Conservation (phyloP, 2,797 vertebrate genomes). For the Setipinna tenuifilis region DNA sequence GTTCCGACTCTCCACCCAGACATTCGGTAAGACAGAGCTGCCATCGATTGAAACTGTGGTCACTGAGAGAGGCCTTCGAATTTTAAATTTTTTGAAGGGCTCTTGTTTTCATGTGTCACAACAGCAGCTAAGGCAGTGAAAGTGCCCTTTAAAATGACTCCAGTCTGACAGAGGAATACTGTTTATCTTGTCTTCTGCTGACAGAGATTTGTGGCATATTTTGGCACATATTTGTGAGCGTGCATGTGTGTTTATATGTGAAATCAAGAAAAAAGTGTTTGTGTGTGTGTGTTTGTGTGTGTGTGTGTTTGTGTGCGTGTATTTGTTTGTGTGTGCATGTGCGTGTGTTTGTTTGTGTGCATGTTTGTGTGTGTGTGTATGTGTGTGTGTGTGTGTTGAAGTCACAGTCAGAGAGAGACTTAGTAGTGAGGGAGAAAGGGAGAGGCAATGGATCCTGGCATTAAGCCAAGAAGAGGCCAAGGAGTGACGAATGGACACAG, state of each 20-base stretch:
- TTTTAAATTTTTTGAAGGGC: neutral
- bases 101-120: neutral
- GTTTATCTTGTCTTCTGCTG: neutral
- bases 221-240: neutral
- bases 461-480: neutral
- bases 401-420: neutral
- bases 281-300: constrained; percentile 31
- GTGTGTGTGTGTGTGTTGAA: constrained; percentile 29
- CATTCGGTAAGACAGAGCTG: constrained; percentile 66
- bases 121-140: neutral
- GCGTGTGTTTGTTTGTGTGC: constrained; percentile 15
- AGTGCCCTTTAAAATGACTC: neutral
- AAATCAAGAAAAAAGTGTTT: neutral
- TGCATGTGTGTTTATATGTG: constrained; percentile 3
- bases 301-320: constrained; percentile 5
- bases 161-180: neutral
- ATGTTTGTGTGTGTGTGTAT: constrained; percentile 5
- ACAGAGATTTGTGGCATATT: neutral
- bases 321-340: constrained; percentile 22
- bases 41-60: neutral
- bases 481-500: constrained; percentile 1
- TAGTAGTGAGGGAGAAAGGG: neutral
- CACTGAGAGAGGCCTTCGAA: neutral
- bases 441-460: neutral
- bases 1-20: constrained; percentile 90